These are phyloP conservation scores for Aldrovandia affinis DNA, from an alignment of 2,797 vertebrate genomes.

Conservation along the genomic window DNA sequence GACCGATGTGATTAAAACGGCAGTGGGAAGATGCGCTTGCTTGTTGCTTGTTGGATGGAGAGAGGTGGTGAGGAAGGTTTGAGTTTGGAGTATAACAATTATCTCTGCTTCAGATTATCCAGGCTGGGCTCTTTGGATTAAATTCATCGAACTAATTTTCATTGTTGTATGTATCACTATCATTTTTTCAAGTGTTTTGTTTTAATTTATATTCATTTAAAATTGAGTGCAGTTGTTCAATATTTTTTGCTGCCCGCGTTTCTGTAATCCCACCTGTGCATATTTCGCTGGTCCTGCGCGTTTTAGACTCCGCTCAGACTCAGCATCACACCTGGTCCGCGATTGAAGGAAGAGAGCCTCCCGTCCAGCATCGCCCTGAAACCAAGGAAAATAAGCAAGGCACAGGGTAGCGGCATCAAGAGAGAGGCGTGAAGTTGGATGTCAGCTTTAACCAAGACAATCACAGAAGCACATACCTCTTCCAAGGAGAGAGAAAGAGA, in stretches of 20 bases:
- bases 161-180: constrained; percentile 35
- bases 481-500: constrained; percentile 65
- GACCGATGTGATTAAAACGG: constrained; percentile 54
- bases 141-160: constrained; percentile 42
- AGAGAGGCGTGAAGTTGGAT: constrained; percentile 65
- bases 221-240: constrained; percentile 20
- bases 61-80: constrained; percentile 76
- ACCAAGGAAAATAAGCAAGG: constrained; percentile 67
- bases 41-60: constrained; percentile 85
- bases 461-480: constrained; percentile 66
- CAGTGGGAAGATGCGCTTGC: constrained; percentile 82
- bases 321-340: constrained; percentile 81
- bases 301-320: constrained; percentile 65
- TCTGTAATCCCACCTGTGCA: constrained; percentile 56
- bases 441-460: constrained; percentile 66
- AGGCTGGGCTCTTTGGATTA: constrained; percentile 25
- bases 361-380: constrained; percentile 70
- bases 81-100: constrained; percentile 74
- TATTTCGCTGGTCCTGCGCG: constrained; percentile 59
- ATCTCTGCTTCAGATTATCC: constrained; percentile 57
- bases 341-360: constrained; percentile 63
- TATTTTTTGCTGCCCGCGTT: constrained; percentile 35
- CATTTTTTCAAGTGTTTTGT: constrained; percentile 1
- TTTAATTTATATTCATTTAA: neutral
- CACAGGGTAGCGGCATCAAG: constrained; percentile 69